A percentile compares a stretch with the other conserved stretches of the same genome.
These are phyloP conservation scores for Acanthisitta chloris DNA, from an alignment of 2,113 vertebrate genomes.

Conservation along the genomic window DNA sequence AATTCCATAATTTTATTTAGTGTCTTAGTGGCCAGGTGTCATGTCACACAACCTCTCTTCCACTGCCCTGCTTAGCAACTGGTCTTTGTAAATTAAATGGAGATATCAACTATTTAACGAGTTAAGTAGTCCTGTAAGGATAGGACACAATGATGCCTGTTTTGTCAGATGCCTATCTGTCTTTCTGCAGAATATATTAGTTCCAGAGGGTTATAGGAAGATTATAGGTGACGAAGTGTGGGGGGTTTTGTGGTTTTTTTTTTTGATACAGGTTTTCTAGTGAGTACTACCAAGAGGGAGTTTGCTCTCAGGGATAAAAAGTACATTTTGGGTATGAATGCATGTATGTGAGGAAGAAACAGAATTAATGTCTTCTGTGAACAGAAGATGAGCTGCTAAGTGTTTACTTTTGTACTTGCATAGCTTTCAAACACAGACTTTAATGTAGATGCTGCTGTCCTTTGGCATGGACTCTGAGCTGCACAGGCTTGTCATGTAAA, in stretches of 20 bases:
- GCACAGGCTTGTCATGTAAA: neutral
- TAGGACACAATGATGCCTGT: neutral
- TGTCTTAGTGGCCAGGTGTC: neutral
- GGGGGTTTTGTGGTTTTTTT: neutral
- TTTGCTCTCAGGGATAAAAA: neutral
- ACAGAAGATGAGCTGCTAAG: neutral
- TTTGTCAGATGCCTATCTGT: no score
- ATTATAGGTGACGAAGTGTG: neutral
- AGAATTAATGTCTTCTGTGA: neutral
- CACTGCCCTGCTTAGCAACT: neutral
- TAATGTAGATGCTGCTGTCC: neutral
- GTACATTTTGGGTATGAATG: neutral
- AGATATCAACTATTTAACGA: neutral
- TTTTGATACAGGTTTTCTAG: neutral
- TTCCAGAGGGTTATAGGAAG: neutral
- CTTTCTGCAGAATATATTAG: neutral
- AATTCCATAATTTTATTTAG: neutral
- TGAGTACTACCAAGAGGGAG: neutral
- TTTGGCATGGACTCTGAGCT: neutral
- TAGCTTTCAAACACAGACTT: neutral
- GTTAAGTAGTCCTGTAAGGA: neutral
- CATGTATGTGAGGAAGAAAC: neutral
- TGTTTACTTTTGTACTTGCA: neutral
- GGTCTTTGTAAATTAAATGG: neutral
- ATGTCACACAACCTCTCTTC: neutral